Evolutionary conservation across 2,888 invertebrate genomes (phyloP), one percentile per base, ranked within the genome.

Genomic region (Yponomeuta plumbellus): DNA sequence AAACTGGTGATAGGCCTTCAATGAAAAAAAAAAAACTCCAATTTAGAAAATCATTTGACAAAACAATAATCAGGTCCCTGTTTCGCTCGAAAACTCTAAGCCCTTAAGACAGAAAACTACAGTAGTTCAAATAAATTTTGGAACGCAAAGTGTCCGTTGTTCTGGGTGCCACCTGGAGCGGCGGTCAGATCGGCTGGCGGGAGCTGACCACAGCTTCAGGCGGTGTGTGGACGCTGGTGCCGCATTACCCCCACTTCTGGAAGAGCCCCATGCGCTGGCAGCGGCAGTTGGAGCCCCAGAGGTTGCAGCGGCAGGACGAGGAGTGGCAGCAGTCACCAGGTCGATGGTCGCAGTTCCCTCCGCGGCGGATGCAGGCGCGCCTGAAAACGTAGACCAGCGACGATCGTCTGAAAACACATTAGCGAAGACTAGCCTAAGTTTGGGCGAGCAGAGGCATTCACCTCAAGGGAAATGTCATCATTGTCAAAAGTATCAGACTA

Each of bases 201-300:
- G 82, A 84, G 83, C 71, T 81, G 86, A 81, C 76, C 84, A 83
- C 81, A 81, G 86, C 84, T 81, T 80, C 83, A 80, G 75, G 69
- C 61, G 67, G 80, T 78, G 80, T 78, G 78, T 76, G 72, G 68
- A 68, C 67, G 40, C 66, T 56, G 64, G 69, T 66, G 59, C 65
- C 64, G 56, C 71, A 80, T 92, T 93, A 95, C 83, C 95, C 95
- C 95, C 96, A 96, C 89, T 96, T 96, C 84, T 96, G 96, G 93
- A 97, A 97, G 80, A 97, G 93, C 69, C 97, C 96, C 94, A 95
- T 94, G 75, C 97, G 94, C 86, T 97, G 96, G 86, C 97, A 97
- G 77, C 95, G 93, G 86, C 97, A 97, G 92, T 97, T 97, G 81
- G 95, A 94, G 69, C 97, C 96, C 96, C 96, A 97, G 66, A 97